A percentile compares a stretch with the other conserved stretches of the same genome.
phyloP scores from a whole-genome alignment of 2,888 invertebrate species.

The Syrista parreyssii region DNA sequence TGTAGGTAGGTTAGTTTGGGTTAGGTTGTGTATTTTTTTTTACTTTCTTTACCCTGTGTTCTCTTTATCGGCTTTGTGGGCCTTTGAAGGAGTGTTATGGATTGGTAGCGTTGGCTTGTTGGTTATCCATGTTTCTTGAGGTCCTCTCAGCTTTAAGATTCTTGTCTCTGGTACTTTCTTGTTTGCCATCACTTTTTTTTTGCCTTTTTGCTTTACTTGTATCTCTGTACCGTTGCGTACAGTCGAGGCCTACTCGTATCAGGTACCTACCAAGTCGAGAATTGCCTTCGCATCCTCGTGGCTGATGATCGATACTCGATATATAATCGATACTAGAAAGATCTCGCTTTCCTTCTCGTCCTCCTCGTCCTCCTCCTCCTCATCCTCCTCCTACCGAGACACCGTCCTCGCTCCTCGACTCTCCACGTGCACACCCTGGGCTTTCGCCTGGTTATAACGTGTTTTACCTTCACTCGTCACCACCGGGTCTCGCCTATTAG shows the following conservation, averaged over 20 bases:
- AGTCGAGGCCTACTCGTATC: not conserved
- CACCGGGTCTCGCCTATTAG: not conserved
- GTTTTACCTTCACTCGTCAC: not conserved
- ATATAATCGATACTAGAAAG: not conserved
- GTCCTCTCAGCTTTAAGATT: not conserved
- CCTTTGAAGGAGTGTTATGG: not conserved
- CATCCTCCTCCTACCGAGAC: not conserved
- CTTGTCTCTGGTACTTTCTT: slow-evolving; percentile 3
- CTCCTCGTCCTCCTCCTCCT: not conserved
- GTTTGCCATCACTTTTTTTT: not conserved
- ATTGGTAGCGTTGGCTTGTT: not conserved
- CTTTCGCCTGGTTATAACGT: not conserved
- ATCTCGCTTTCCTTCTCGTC: not conserved
- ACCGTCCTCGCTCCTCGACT: not conserved
- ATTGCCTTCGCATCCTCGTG: not conserved
- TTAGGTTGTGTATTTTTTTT: not conserved
- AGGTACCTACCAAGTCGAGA: not conserved
- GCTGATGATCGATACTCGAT: not conserved
- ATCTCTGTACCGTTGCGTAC: not conserved
- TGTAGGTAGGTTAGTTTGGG: not conserved
- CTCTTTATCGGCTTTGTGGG: not conserved
- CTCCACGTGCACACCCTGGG: not conserved
- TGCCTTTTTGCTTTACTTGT: not conserved
- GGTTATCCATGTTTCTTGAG: not conserved
- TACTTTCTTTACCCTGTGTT: not conserved